Conservation (phyloP, 2,888 invertebrate genomes). For the Pteria penguin region DNA sequence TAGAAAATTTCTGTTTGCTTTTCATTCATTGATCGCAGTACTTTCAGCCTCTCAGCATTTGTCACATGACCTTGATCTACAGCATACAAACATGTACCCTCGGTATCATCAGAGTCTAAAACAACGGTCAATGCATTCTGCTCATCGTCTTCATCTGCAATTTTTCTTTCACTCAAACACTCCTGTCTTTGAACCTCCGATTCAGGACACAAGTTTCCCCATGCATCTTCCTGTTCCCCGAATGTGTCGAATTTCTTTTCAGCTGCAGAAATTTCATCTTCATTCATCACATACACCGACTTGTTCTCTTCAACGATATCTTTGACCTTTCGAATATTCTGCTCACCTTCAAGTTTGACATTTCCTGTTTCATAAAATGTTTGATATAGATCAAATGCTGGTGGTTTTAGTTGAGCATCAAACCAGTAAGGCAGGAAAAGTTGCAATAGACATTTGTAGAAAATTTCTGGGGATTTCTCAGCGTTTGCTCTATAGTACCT, state of each 20-base stretch:
- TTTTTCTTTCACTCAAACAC: too few species aligned
- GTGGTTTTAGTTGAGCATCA: slow-evolving; percentile 3
- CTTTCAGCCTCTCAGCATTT: neutral
- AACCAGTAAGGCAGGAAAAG: too few species aligned
- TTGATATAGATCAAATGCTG: slow-evolving; percentile 6
- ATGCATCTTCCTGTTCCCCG: too few species aligned
- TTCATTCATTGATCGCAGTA: slow-evolving; percentile 1
- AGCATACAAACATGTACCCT: neutral
- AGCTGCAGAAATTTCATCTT: neutral
- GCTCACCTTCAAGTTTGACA: neutral
- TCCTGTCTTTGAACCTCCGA: neutral
- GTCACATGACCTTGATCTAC: neutral
- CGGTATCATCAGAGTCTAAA: too few species aligned
- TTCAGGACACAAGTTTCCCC: too few species aligned
- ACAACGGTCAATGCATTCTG: too few species aligned
- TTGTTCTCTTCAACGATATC: neutral
- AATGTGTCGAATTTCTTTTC: neutral
- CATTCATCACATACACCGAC: neutral
- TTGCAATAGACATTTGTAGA: slow-evolving; percentile 1
- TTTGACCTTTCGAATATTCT: too few species aligned
- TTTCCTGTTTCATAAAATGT: neutral
- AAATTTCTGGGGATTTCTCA: slow-evolving; percentile 8
- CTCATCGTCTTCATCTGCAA: too few species aligned
- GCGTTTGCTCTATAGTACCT: too few species aligned
- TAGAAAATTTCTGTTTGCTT: slow-evolving; percentile 15